Conservation (phyloP, 1,140 invertebrate genomes). For the Nasonia giraulti region DNA sequence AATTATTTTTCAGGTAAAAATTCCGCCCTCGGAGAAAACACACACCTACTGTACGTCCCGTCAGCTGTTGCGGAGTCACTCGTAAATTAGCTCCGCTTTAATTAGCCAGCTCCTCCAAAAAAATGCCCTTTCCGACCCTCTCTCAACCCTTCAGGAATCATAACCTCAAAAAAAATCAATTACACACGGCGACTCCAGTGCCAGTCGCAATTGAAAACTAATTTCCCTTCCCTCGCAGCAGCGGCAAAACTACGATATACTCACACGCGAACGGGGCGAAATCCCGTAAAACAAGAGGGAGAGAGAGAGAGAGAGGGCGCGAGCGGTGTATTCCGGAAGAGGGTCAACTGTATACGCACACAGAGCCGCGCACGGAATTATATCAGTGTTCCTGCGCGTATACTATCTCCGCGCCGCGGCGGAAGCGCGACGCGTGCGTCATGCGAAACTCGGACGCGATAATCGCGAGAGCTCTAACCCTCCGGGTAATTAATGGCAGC, state of each 20-base stretch:
- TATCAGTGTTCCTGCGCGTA: constrained; percentile 11
- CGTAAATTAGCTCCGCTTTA: neutral
- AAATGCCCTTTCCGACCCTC: neutral
- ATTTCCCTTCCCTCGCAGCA: neutral
- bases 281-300: neutral
- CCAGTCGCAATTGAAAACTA: constrained; percentile 15
- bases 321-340: neutral
- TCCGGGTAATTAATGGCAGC: constrained; percentile 45
- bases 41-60: no score
- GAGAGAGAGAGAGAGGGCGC: neutral
- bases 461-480: constrained; percentile 20
- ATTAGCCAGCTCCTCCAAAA: neutral
- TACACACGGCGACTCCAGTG: neutral
- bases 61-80: neutral
- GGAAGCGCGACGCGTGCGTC: constrained; percentile 44
- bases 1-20: neutral
- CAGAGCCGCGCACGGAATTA: constrained; percentile 18
- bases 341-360: constrained; percentile 21
- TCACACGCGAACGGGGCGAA: neutral
- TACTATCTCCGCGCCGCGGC: constrained; percentile 20
- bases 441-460: constrained; percentile 43
- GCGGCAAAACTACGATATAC: constrained; percentile 3
- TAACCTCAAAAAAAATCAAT: constrained; percentile 9
- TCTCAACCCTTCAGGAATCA: neutral
- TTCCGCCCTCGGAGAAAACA: no score